Percentiles rank a stretch among this genome's conserved stretches.
Evolutionary conservation across 2,113 vertebrate genomes (phyloP).

Genomic region (Chlamydotis undulata): DNA sequence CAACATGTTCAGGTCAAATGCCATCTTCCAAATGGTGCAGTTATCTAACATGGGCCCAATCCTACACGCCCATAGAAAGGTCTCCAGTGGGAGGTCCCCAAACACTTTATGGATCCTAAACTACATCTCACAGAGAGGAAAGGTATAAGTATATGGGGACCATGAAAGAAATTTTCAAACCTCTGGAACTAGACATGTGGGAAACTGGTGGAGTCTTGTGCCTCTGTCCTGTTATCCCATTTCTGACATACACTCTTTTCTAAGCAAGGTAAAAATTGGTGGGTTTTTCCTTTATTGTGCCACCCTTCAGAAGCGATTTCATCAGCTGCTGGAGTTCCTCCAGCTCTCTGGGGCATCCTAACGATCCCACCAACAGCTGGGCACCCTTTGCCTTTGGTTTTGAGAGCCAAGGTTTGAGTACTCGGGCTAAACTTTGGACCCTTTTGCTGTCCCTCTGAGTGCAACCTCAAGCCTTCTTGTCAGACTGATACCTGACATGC

Average conservation of each 20-base stretch:
- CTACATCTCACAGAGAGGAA: not conserved
- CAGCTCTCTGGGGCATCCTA: not conserved
- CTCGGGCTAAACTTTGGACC: not conserved
- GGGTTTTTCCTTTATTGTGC: not conserved
- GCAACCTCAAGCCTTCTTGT: not conserved
- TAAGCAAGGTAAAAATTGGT: not conserved
- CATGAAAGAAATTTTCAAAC: not conserved
- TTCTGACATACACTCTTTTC: not conserved
- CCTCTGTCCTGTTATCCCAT: not conserved
- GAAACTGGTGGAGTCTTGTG: not conserved
- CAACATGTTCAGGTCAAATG: not conserved
- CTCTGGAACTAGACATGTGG: not conserved
- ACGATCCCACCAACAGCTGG: not conserved
- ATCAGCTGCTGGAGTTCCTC: not conserved
- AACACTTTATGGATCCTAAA: not conserved
- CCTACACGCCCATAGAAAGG: not conserved
- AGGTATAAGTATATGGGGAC: rapidly evolving
- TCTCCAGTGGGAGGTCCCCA: not conserved
- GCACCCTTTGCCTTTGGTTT: not conserved
- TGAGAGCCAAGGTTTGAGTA: not conserved
- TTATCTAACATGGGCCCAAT: not conserved
- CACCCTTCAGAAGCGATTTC: not conserved
- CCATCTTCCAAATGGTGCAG: not conserved
- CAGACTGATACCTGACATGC: not conserved
- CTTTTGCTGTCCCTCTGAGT: not conserved